Evolutionary conservation across 2,888 invertebrate species (phyloP).

Genomic region (Hypselothyrea guttata): DNA sequence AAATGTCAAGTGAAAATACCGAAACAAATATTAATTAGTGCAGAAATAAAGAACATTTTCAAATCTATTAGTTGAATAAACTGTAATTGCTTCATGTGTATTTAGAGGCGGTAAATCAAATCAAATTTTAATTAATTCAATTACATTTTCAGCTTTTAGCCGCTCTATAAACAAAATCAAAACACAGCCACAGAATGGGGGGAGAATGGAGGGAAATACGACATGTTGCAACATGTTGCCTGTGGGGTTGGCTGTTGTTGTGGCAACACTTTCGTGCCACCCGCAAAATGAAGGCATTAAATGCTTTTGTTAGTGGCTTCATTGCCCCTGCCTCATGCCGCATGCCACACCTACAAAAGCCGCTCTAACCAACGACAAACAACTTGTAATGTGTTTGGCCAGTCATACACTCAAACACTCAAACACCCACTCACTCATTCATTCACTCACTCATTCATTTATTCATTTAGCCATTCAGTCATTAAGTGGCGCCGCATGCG

Average conservation of each 20-base stretch:
- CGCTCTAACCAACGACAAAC: conserved; percentile 1
- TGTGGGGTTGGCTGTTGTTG: neutral
- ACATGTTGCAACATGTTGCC: conserved; percentile 67
- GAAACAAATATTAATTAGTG: neutral
- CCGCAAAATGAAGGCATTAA: conserved; percentile 75
- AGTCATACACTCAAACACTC: conserved; percentile 51
- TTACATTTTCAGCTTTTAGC: conserved; percentile 12
- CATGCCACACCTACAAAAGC: conserved; percentile 1
- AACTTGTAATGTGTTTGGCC: conserved; percentile 42
- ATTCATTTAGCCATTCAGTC: conserved; percentile 66
- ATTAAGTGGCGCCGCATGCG: conserved; percentile 73
- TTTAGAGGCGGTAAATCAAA: conserved; percentile 7
- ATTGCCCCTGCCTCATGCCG: conserved; percentile 15
- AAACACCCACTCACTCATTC: conserved; percentile 44
- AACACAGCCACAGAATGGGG: conserved; percentile 4
- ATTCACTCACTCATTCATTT: too few species aligned
- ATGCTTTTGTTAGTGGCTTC: conserved; percentile 65
- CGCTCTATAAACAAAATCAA: conserved; percentile 1
- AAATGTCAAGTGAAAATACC: too few species aligned
- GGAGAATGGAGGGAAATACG: conserved; percentile 4
- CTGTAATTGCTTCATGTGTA: neutral
- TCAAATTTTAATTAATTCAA: conserved; percentile 28
- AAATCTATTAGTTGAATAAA: too few species aligned
- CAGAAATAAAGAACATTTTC: too few species aligned
- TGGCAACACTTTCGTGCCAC: conserved; percentile 52